These are phyloP conservation scores for Blera fallax DNA, from an alignment of 2,888 invertebrate species.

Conservation along the genomic window DNA sequence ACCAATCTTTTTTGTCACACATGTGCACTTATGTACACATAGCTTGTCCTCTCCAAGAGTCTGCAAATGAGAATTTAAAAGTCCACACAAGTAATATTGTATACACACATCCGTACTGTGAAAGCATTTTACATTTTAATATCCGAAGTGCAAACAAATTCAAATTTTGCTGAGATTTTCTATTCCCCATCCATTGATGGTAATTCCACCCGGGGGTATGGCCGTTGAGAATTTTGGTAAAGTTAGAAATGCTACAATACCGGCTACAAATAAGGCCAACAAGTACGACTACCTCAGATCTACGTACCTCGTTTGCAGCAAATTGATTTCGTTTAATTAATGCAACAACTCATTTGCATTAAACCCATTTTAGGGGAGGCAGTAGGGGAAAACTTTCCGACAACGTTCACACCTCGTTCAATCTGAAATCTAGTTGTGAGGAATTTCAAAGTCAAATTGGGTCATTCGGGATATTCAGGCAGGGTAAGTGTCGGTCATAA, in stretches of 20 bases:
- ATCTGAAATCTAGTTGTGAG: conserved; percentile 12
- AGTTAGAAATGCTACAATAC: neutral
- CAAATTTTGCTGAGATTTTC: conserved; percentile 47
- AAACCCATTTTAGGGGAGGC: neutral
- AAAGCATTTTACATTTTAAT: conserved; percentile 32
- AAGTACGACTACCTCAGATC: neutral
- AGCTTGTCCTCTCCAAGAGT: neutral
- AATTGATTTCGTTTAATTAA: conserved; percentile 60
- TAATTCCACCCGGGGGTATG: conserved; percentile 4
- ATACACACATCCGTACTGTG: neutral
- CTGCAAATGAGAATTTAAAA: neutral
- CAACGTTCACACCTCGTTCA: conserved; percentile 48
- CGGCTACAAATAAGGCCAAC: conserved; percentile 1
- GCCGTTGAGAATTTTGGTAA: conserved; percentile 10
- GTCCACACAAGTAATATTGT: neutral
- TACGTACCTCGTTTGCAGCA: conserved; percentile 25
- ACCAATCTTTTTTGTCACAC: neutral
- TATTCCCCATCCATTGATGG: conserved; percentile 8
- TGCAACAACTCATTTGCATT: conserved; percentile 56
- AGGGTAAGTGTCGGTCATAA: neutral
- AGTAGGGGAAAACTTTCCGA: conserved; percentile 12
- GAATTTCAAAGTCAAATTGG: conserved; percentile 45
- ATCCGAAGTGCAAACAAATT: conserved; percentile 42
- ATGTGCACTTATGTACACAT: neutral
- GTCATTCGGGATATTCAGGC: conserved; percentile 24